Conservation (phyloP, 1,140 invertebrate species). For the Idris sp. region DNA sequence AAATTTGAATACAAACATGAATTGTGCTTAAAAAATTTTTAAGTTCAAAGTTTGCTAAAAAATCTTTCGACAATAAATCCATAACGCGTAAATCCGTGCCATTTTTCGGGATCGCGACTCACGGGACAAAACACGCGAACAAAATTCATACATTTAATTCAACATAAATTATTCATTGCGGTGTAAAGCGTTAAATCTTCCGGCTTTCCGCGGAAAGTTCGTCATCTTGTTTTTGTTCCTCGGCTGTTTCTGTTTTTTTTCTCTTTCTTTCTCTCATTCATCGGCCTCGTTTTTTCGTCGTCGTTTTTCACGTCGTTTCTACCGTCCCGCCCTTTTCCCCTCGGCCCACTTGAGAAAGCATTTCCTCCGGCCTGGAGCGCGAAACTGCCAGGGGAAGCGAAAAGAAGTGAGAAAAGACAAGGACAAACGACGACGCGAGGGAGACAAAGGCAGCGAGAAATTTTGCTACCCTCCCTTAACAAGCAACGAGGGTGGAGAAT, state of each 20-base stretch:
- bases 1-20: too few species aligned
- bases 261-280: slow-evolving; percentile 37
- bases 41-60: too few species aligned
- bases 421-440: slow-evolving; percentile 62
- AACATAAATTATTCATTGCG: slow-evolving; percentile 51
- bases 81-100: slow-evolving; percentile 5
- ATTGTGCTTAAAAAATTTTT: too few species aligned
- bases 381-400: slow-evolving; percentile 29
- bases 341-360: slow-evolving; percentile 66
- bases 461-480: slow-evolving; percentile 73
- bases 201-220: slow-evolving; percentile 24
- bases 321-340: slow-evolving; percentile 33
- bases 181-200: slow-evolving; percentile 47
- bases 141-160: slow-evolving; percentile 53
- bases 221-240: slow-evolving; percentile 49
- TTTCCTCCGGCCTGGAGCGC: slow-evolving; percentile 69
- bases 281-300: slow-evolving; percentile 38
- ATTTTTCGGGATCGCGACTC: slow-evolving; percentile 4
- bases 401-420: slow-evolving; percentile 59
- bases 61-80: slow-evolving; percentile 11
- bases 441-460: slow-evolving; percentile 60
- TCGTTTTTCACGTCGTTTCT: slow-evolving; percentile 47
- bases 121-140: slow-evolving; percentile 20
- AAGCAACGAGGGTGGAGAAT: slow-evolving; percentile 79
- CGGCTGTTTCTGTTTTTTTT: too few species aligned